A percentile compares a stretch with the other conserved stretches of the same genome.
Evolutionary conservation across 2,797 vertebrate species (phyloP).

Genomic region (Hippocampus kuda): DNA sequence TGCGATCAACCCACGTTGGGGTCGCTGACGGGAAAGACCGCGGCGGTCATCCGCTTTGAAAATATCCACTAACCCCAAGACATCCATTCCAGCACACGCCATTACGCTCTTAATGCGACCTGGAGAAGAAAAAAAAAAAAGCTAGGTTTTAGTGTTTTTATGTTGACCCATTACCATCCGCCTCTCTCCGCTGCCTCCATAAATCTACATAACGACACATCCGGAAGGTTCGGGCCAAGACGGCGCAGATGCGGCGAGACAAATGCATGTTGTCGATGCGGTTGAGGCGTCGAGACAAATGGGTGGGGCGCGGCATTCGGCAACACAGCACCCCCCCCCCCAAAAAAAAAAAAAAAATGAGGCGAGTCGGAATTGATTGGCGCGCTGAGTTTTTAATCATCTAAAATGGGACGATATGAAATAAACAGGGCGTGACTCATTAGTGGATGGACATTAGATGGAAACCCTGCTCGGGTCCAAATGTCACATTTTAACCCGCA

Average conservation of each 20-base stretch:
- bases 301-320: constrained; percentile 3
- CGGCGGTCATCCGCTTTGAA: constrained; percentile 6
- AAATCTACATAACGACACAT: constrained; percentile 26
- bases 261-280: constrained; percentile 28
- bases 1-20: neutral
- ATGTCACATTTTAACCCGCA: too few species aligned
- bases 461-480: too few species aligned
- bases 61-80: neutral
- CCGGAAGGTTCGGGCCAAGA: constrained; percentile 8
- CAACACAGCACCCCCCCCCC: neutral
- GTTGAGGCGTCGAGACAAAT: constrained; percentile 24
- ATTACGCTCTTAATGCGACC: constrained; percentile 2
- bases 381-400: neutral
- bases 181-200: constrained; percentile 18
- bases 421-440: neutral
- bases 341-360: neutral
- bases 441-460: too few species aligned
- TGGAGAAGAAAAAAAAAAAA: neutral
- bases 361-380: constrained; percentile 6
- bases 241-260: constrained; percentile 23
- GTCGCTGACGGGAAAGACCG: neutral
- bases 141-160: neutral
- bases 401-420: neutral
- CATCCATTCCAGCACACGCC: constrained; percentile 1
- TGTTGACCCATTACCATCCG: constrained; percentile 10